Base-by-base conservation (phyloP, 2,888 invertebrate genomes). In the Drosophila quasianomalipes region DNA sequence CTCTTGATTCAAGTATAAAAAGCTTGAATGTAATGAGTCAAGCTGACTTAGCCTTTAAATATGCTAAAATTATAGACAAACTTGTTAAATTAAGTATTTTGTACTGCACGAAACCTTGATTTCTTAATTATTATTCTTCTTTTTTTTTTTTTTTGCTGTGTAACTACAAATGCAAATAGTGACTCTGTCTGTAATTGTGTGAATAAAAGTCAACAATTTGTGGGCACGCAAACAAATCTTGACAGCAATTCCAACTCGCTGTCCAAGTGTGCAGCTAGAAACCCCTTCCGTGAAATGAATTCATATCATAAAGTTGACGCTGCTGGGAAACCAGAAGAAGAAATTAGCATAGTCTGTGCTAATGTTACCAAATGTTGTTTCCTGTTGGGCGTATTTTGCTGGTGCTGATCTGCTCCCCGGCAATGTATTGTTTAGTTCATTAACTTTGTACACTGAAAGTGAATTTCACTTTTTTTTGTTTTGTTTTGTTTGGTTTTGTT, bases 161-260 rank as follows among this genome's bases (percentile, higher is more conserved):
- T 37, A 37, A 26, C 55, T 19, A 28, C 53, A 75, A 81, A 84
- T 85, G 78, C 77, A 88, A 88, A 83, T 78, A 70, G 67, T 57
- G 28, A 49, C 39, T 63, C 39, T 63, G 66, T 58, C 70, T 73
- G 69, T 84, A 91, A 91, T 91, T 89, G 89, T 90, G 89, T 90
- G 91, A 90, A 86, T 90, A 83, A 85, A 81, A 86, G 82, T 74
- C 76, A 83, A 89, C 86, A 83, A 65, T 83, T 85, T 88, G 90
- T 83, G 85, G 79, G 58, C 89, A 85, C 88, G 88, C 89, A 74
- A 85, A 72, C 82, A 70, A 82, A 66, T 75, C 72, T 74, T 74
- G 69, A 73, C 81, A 69, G 71, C 70, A 44, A 41, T 41, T 44
- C 22, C 33, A 54, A 35, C 35, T 10, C 44, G 41, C 41, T 70